These are phyloP conservation scores for Lophura nycthemera DNA, from an alignment of 2,113 vertebrate genomes.

Conservation along the genomic window DNA sequence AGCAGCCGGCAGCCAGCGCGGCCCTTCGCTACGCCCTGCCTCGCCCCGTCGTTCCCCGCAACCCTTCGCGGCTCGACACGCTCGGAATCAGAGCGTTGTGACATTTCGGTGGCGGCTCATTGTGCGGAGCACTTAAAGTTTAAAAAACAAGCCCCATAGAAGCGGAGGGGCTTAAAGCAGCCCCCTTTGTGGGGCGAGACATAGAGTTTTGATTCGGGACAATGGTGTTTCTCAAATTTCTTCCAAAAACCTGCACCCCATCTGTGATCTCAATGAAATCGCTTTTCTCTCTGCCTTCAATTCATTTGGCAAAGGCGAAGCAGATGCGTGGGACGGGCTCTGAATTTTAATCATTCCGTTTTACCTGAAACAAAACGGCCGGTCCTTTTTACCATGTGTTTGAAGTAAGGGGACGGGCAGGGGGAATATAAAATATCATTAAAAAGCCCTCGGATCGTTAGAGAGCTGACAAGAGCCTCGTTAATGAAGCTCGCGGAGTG, in stretches of 20 bases:
- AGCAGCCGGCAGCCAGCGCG: not conserved
- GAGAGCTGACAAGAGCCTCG: conserved; percentile 62
- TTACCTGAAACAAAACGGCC: conserved; percentile 82
- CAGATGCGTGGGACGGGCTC: conserved; percentile 92
- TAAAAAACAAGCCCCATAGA: conserved; percentile 97
- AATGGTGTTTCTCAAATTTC: conserved; percentile 99
- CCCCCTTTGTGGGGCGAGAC: conserved; percentile 90
- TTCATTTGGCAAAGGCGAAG: conserved; percentile 88
- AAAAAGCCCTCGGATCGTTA: conserved; percentile 73
- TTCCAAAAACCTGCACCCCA: conserved; percentile 94
- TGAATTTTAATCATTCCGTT: conserved; percentile 91
- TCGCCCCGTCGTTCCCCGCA: conserved; percentile 64
- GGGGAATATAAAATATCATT: conserved; percentile 76
- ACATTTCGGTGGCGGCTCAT: conserved; percentile 91
- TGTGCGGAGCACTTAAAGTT: conserved; percentile 94
- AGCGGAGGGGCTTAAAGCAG: conserved; percentile 91
- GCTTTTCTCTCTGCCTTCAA: conserved; percentile 89
- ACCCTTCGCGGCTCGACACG: conserved; percentile 76
- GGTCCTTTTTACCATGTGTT: conserved; percentile 74
- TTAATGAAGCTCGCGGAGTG: conserved; percentile 68
- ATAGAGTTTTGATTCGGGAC: conserved; percentile 97
- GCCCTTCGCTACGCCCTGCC: conserved; percentile 66
- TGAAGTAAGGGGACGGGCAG: conserved; percentile 71
- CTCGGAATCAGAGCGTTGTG: conserved; percentile 84
- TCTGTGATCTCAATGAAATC: conserved; percentile 97